These are phyloP conservation scores for Nanorana parkeri DNA, from an alignment of 2,113 vertebrate species.

Conservation along the genomic window DNA sequence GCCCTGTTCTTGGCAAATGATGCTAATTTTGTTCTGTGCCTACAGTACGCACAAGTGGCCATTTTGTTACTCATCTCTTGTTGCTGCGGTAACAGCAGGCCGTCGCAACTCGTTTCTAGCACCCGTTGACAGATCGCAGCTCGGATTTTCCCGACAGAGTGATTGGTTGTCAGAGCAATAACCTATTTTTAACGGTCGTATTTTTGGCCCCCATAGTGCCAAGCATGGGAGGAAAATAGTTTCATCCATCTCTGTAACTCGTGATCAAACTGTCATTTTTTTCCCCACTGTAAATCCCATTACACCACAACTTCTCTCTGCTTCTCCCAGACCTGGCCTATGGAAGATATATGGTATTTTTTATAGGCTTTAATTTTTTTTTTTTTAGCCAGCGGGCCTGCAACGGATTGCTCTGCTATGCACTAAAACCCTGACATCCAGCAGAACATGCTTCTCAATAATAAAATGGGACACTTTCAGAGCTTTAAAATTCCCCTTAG, in stretches of 20 bases:
- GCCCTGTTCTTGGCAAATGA: no score
- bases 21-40: no score
- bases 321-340: background rate
- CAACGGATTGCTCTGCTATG: background rate
- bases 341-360: background rate
- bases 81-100: no score
- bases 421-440: background rate
- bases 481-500: background rate
- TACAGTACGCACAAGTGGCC: no score
- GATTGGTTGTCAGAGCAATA: constrained; percentile 13
- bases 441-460: background rate
- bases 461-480: background rate
- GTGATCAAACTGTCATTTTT: constrained; percentile 14
- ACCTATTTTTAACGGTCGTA: constrained; percentile 9
- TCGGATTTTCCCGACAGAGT: constrained; percentile 14
- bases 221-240: constrained; percentile 3
- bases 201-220: background rate
- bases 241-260: background rate
- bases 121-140: constrained; percentile 1
- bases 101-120: background rate
- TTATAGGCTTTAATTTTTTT: background rate
- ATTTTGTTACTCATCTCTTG: no score
- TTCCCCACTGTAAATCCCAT: background rate
- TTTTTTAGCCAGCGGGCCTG: background rate
- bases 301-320: background rate